Evolutionary conservation across 2,113 vertebrate species (phyloP).

Genomic region (Sardina pilchardus): DNA sequence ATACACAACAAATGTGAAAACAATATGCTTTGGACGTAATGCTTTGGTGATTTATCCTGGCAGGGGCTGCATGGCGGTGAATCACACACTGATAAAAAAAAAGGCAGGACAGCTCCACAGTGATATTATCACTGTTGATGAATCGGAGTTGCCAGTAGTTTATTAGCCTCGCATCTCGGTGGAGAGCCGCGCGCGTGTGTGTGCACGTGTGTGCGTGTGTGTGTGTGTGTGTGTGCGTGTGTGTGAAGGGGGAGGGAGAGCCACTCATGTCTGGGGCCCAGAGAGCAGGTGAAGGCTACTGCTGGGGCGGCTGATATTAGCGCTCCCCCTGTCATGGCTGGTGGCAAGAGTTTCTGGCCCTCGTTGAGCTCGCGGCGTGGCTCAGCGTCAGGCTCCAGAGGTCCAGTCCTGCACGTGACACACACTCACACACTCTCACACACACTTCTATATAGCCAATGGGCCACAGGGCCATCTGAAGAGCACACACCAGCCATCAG

Average conservation of each 20-base stretch:
- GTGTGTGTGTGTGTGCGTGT: neutral
- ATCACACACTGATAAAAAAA: slow-evolving; percentile 2
- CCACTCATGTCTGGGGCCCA: neutral
- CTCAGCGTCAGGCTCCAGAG: neutral
- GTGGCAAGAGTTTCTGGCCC: neutral
- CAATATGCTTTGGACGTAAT: neutral
- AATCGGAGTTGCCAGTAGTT: neutral
- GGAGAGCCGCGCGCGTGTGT: slow-evolving; percentile 28
- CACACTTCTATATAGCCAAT: neutral
- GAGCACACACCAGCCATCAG: neutral
- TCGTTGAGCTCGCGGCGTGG: neutral
- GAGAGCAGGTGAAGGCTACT: neutral
- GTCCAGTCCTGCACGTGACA: neutral
- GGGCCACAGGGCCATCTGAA: neutral
- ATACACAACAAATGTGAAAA: neutral
- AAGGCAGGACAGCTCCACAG: neutral
- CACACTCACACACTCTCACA: no score
- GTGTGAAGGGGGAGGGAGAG: neutral
- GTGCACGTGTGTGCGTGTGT: slow-evolving; percentile 16
- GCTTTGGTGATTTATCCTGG: neutral
- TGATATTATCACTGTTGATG: slow-evolving; percentile 2
- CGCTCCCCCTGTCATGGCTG: neutral
- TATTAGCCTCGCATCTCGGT: neutral
- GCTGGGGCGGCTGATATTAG: neutral
- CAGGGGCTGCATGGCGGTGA: neutral